Base-by-base conservation (phyloP, 2,797 vertebrate genomes). In the Heteromormyrus szaboi region DNA sequence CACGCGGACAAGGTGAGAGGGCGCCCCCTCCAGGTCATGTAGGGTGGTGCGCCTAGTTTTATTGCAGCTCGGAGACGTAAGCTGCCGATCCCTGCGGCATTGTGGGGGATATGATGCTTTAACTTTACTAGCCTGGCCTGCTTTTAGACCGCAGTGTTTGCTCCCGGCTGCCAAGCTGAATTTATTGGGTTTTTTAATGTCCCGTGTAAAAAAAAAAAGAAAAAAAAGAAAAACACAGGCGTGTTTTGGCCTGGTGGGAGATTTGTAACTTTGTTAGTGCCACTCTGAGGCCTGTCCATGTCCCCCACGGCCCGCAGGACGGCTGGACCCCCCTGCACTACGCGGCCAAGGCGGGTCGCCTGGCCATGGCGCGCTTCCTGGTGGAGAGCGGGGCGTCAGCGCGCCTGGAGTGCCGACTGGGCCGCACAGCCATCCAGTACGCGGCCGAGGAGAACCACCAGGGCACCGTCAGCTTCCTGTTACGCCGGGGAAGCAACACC, bases 371-470 rank as follows among this genome's bases (percentile, higher is more conserved):
- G 25, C 89, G 89, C 0, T 92, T 93, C 85, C 92, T 94, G 59
- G 92, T 93, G 48, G 93, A 94, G 89, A 93, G 92, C 1, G 93
- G 94, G 17, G 94, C 94, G 0, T 90, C 87, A 0, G 68, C 90
- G 0, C 53, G 87, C 4, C 86, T 90, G 0, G 92, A 94, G 88
- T 94, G 94, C 44, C 89, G 84, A 1, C 90, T 89, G 2, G 93
- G 93, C 5, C 89, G 89, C 87, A 92, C 92, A 0, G 89, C 94
- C 0, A 90, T 95, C n/a, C 93, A 95, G 90, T 93, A 93, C 12
- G 93, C 94, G 0, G 93, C 93, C 1, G 90, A 91, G 37, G 91
- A 94, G 33, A 94, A 93, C 88, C 94, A 94, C 85, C 92, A 94
- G 68, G 89, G 91, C 41, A 90, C 92, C 0, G 90, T 94, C 88